A percentile compares a stretch with the other conserved stretches of the same genome.
Evolutionary conservation across 2,113 vertebrate genomes (phyloP).

Genomic region (Elgaria multicarinata): DNA sequence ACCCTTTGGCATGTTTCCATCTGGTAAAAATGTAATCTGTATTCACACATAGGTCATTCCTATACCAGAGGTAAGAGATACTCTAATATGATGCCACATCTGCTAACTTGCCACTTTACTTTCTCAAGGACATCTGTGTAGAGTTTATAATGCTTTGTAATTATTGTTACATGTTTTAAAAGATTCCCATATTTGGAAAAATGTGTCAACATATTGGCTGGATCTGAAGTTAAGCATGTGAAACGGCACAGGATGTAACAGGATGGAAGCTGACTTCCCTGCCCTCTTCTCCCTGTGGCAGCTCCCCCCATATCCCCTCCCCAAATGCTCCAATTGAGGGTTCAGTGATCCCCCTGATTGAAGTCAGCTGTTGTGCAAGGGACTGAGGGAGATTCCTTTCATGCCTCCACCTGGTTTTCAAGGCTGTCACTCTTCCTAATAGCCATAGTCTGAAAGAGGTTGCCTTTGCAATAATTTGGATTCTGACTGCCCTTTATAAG

Average conservation of each 20-base stretch:
- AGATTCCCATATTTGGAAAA: not conserved
- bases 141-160: not conserved
- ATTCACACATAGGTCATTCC: not conserved
- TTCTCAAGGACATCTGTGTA: not conserved
- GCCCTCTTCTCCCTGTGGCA: not conserved
- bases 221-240: not conserved
- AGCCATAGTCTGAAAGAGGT: not conserved
- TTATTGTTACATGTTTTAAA: not conserved
- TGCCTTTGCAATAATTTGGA: not conserved
- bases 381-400: not conserved
- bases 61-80: not conserved
- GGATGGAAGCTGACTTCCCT: not conserved
- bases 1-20: not conserved
- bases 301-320: no score
- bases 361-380: no score
- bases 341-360: no score
- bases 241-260: not conserved
- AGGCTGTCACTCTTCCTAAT: not conserved
- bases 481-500: not conserved
- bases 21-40: not conserved
- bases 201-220: not conserved
- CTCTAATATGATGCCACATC: not conserved
- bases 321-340: no score
- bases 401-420: not conserved
- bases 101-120: not conserved